Conservation (phyloP, 1,140 invertebrate genomes). For the Drosophila fuyamai region DNA sequence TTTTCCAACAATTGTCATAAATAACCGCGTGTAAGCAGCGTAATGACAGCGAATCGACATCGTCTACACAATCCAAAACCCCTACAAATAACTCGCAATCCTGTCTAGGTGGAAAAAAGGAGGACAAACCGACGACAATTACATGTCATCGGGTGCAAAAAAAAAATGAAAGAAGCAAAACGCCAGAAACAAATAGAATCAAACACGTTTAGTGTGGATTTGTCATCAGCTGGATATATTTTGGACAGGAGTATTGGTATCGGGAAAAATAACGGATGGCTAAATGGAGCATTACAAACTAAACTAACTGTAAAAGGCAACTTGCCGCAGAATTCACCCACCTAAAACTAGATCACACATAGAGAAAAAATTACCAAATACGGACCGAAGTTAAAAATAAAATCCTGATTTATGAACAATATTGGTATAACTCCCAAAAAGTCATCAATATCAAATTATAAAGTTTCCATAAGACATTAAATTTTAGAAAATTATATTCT, state of each 20-base stretch:
- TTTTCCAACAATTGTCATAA: constrained; percentile 83
- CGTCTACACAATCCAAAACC: constrained; percentile 10
- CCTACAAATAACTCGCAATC: constrained; percentile 8
- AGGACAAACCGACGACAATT: constrained; percentile 33
- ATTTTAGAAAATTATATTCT: too few relatives aligned
- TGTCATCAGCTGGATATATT: constrained; percentile 64
- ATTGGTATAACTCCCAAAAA: too few relatives aligned
- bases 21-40: constrained; percentile 77
- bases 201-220: constrained; percentile 80
- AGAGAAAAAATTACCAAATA: constrained; percentile 1
- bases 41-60: constrained; percentile 77
- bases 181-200: constrained; percentile 66
- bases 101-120: constrained; percentile 35
- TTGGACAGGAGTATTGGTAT: constrained; percentile 11
- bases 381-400: too few relatives aligned
- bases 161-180: constrained; percentile 3
- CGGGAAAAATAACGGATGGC: constrained; percentile 15
- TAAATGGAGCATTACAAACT: constrained; percentile 81
- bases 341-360: constrained; percentile 1
- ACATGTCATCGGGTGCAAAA: constrained; percentile 38
- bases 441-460: too few relatives aligned
- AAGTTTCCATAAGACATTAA: too few relatives aligned
- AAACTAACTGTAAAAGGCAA: constrained; percentile 76
- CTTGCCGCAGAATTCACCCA: constrained; percentile 45
- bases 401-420: too few relatives aligned